Evolutionary conservation across 1,140 invertebrate species (phyloP).

Genomic region (Psilanteris sp.): DNA sequence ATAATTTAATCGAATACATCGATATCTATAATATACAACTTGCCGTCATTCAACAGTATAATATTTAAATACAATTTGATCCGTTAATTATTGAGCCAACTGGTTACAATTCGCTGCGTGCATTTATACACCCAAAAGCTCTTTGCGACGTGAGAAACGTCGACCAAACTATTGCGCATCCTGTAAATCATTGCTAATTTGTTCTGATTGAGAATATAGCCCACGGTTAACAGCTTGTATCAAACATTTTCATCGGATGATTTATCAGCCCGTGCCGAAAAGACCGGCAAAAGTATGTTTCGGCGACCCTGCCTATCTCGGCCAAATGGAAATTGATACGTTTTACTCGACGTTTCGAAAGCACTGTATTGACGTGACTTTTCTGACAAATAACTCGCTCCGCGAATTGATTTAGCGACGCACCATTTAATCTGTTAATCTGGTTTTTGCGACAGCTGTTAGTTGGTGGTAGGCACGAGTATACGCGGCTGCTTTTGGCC

Average conservation of each 20-base stretch:
- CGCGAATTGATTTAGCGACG: conserved; percentile 55
- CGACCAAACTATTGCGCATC: background rate
- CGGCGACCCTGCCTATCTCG: conserved; percentile 8
- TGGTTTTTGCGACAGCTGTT: conserved; percentile 59
- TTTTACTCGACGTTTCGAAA: conserved; percentile 39
- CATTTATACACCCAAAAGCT: too few species aligned
- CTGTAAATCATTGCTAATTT: conserved; percentile 7
- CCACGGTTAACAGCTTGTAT: conserved; percentile 26
- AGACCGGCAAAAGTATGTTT: background rate
- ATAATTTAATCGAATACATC: too few species aligned
- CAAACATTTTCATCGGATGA: conserved; percentile 9
- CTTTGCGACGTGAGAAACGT: conserved; percentile 10
- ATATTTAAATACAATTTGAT: too few species aligned
- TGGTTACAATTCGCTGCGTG: too few species aligned
- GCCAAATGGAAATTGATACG: conserved; percentile 40
- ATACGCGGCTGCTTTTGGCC: conserved; percentile 14
- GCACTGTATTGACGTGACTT: conserved; percentile 49
- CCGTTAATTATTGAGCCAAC: too few species aligned
- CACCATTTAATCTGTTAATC: conserved; percentile 60
- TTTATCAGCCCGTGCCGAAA: conserved; percentile 26
- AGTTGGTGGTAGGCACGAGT: conserved; percentile 3
- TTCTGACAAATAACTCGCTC: conserved; percentile 47
- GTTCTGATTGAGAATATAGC: conserved; percentile 14
- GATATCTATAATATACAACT: too few species aligned
- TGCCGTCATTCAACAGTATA: too few species aligned